Evolutionary conservation across 2,113 vertebrate genomes (phyloP).

Genomic region (Rhadina sibilatrix): DNA sequence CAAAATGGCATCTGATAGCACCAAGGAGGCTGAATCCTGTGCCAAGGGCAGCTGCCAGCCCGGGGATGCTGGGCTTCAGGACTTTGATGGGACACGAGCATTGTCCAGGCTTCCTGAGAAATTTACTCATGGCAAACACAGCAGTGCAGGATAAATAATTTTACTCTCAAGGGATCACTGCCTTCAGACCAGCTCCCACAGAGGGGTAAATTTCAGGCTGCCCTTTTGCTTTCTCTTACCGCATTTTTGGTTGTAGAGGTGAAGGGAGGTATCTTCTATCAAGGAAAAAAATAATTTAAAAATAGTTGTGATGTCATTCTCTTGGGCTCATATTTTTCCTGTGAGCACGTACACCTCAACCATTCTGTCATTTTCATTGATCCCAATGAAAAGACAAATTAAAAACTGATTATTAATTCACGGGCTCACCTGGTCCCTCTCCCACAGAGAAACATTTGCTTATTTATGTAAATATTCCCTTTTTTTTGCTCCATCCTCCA

Average conservation of each 20-base stretch:
- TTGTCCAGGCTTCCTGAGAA: not conserved
- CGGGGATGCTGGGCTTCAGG: accelerated
- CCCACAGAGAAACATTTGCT: not conserved
- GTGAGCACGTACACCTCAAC: slow-evolving; percentile 23
- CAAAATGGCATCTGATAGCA: not conserved
- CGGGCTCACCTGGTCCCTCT: not conserved
- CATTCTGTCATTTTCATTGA: slow-evolving; percentile 50
- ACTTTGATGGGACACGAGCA: not conserved
- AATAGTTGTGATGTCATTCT: not conserved
- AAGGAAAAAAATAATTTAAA: not conserved
- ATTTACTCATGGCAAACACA: not conserved
- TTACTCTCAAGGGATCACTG: not conserved
- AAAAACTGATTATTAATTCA: slow-evolving; percentile 51
- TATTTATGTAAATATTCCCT: slow-evolving; percentile 7
- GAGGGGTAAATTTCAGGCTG: not conserved
- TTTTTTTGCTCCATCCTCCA: not conserved
- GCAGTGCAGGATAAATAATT: not conserved
- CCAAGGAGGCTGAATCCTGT: not conserved
- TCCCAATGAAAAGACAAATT: slow-evolving; percentile 46
- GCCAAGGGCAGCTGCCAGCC: not conserved
- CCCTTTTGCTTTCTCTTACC: not conserved
- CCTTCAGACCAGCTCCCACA: not conserved
- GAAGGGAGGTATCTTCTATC: not conserved
- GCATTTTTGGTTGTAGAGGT: not conserved
- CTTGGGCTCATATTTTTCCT: not conserved